phyloP scores from a whole-genome alignment of 2,113 vertebrate genomes.

The Amblyopsis rosae region DNA sequence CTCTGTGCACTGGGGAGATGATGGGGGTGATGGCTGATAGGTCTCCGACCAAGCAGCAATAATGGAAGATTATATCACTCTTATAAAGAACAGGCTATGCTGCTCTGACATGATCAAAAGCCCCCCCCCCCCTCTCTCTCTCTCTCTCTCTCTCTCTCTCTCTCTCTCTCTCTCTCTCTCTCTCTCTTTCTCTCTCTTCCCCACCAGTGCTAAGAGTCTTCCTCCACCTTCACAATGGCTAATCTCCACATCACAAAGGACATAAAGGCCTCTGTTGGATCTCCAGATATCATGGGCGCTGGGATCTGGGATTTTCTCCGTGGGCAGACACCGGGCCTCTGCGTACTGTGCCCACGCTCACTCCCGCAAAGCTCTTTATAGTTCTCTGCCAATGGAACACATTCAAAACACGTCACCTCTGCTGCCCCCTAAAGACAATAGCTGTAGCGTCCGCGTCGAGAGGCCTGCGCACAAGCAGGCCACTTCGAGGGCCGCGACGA shows the following conservation, averaged over 20 bases:
- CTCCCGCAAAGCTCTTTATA: slow-evolving; percentile 57
- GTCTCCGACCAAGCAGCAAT: slow-evolving; percentile 67
- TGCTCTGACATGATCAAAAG: slow-evolving; percentile 37
- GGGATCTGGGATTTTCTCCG: slow-evolving; percentile 52
- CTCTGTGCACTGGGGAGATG: slow-evolving; percentile 36
- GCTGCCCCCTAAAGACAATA: slow-evolving; percentile 79
- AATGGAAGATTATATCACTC: slow-evolving; percentile 69
- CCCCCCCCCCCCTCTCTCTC: slow-evolving; percentile 34
- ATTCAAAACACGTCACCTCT: slow-evolving; percentile 73
- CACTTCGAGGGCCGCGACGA: slow-evolving; percentile 58
- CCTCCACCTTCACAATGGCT: slow-evolving; percentile 45
- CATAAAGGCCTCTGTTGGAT: slow-evolving; percentile 57
- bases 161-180: slow-evolving; percentile 11
- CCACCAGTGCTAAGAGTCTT: slow-evolving; percentile 43
- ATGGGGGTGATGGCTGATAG: slow-evolving; percentile 34
- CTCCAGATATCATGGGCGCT: slow-evolving; percentile 63
- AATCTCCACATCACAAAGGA: slow-evolving; percentile 66
- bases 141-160: slow-evolving; percentile 43
- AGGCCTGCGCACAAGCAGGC: slow-evolving; percentile 61
- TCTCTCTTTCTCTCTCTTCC: slow-evolving; percentile 21
- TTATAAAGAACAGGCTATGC: slow-evolving; percentile 51
- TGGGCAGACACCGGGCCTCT: slow-evolving; percentile 35
- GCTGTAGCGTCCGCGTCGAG: slow-evolving; percentile 31
- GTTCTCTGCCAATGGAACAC: slow-evolving; percentile 56
- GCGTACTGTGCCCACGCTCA: slow-evolving; percentile 16